These are phyloP conservation scores for Microctenopoma stevenorrisi DNA, from an alignment of 2,797 vertebrate species.

Conservation along the genomic window DNA sequence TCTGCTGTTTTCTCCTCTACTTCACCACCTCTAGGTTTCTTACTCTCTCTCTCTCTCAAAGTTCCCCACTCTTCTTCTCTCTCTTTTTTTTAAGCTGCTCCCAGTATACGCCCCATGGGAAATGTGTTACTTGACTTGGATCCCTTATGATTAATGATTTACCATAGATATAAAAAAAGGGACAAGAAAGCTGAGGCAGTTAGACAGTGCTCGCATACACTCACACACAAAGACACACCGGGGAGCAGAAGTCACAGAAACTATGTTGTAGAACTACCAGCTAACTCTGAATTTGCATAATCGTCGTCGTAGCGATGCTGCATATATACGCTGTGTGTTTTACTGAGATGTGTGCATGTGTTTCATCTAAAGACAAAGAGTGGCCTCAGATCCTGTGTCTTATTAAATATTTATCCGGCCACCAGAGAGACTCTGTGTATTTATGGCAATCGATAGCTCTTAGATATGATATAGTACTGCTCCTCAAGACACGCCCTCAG, in stretches of 20 bases:
- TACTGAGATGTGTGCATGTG: constrained; percentile 19
- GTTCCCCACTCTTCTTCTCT: constrained; percentile 22
- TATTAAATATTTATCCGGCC: constrained; percentile 88
- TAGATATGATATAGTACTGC: constrained; percentile 85
- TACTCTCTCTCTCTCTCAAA: constrained; percentile 28
- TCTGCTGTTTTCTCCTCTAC: constrained; percentile 50
- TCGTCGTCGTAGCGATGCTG: constrained; percentile 12
- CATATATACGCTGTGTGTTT: constrained; percentile 9
- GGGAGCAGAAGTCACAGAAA: constrained; percentile 39
- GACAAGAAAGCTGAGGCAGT: constrained; percentile 47
- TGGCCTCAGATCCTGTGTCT: constrained; percentile 73
- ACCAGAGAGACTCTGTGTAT: constrained; percentile 82
- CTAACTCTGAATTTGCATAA: constrained; percentile 29
- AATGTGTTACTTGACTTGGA: constrained; percentile 68
- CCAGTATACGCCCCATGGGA: constrained; percentile 59
- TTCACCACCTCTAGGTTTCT: constrained; percentile 44
- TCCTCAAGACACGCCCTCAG: constrained; percentile 73
- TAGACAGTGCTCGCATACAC: constrained; percentile 37
- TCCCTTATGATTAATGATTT: constrained; percentile 80
- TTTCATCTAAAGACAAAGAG: constrained; percentile 62
- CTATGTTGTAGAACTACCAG: constrained; percentile 23
- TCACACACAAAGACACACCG: constrained; percentile 22
- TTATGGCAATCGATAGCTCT: constrained; percentile 89
- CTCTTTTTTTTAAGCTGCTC: constrained; percentile 39
- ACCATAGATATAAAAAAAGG: constrained; percentile 59